Percentiles rank a stretch among this genome's conserved stretches.
These are phyloP conservation scores for Aproaerema taeniolella DNA, from an alignment of 2,888 invertebrate genomes.

Conservation along the genomic window DNA sequence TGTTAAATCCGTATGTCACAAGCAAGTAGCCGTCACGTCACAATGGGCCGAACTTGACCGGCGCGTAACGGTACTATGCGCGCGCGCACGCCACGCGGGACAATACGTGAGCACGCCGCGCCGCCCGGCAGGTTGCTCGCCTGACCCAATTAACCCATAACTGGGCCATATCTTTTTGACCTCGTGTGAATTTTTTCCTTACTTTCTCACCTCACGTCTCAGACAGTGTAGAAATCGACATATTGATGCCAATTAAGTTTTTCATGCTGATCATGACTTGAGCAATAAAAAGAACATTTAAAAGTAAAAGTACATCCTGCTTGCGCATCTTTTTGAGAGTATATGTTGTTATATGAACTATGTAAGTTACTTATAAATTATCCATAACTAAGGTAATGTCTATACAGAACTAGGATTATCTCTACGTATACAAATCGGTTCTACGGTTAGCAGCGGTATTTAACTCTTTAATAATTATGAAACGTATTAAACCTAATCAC, in stretches of 20 bases:
- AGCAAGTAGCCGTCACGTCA: constrained; percentile 41
- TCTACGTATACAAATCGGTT: too few relatives aligned
- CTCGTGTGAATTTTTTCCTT: constrained; percentile 57
- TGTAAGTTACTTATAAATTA: too few relatives aligned
- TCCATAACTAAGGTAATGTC: too few relatives aligned
- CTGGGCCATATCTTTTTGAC: constrained; percentile 60
- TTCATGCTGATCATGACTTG: too few relatives aligned
- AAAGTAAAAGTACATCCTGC: too few relatives aligned
- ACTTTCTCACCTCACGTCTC: constrained; percentile 43
- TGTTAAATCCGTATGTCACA: constrained; percentile 48
- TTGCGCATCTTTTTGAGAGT: too few relatives aligned
- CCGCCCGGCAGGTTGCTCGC: constrained; percentile 63
- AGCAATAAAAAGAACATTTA: too few relatives aligned
- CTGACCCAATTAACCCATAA: constrained; percentile 68
- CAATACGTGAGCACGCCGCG: constrained; percentile 57
- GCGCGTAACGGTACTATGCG: constrained; percentile 56
- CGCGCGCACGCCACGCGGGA: constrained; percentile 47
- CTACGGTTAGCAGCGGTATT: too few relatives aligned
- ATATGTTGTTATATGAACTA: too few relatives aligned
- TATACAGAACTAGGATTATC: too few relatives aligned
- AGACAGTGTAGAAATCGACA: constrained; percentile 6
- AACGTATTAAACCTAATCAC: too few relatives aligned
- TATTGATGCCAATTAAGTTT: constrained; percentile 2
- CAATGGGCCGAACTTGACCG: constrained; percentile 70
- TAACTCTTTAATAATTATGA: too few relatives aligned